phyloP scores from a whole-genome alignment of 1,140 invertebrate species.

The Trinorchestia longiramus region DNA sequence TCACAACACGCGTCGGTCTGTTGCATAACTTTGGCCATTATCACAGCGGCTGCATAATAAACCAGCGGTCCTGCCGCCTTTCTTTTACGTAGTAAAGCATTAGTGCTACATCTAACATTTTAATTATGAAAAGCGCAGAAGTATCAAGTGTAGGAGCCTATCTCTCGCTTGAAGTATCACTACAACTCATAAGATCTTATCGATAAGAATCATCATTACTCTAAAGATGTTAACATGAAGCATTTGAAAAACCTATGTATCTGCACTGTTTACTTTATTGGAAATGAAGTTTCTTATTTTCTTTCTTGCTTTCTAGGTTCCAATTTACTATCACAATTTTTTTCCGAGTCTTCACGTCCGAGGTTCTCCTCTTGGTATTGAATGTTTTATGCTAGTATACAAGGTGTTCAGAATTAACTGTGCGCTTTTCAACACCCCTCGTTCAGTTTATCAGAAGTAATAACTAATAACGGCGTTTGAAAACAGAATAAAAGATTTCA shows the following conservation, averaged over 20 bases:
- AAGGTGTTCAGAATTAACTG: background rate
- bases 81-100: background rate
- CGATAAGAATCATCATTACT: too few relatives aligned
- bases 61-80: background rate
- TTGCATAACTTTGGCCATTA: constrained; percentile 23
- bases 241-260: too few relatives aligned
- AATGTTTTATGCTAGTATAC: too few relatives aligned
- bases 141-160: too few relatives aligned
- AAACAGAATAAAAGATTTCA: background rate
- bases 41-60: background rate
- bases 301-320: too few relatives aligned
- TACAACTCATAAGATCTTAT: too few relatives aligned
- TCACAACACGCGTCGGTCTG: background rate
- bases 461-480: background rate
- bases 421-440: background rate
- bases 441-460: background rate
- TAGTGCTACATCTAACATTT: background rate
- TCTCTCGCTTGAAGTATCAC: too few relatives aligned
- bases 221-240: too few relatives aligned
- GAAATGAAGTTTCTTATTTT: too few relatives aligned
- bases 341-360: background rate
- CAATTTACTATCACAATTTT: background rate
- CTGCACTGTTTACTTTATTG: too few relatives aligned
- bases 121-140: background rate
- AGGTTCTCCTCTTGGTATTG: background rate